phyloP scores from a whole-genome alignment of 2,888 invertebrate genomes.

The Macaria liturata region DNA sequence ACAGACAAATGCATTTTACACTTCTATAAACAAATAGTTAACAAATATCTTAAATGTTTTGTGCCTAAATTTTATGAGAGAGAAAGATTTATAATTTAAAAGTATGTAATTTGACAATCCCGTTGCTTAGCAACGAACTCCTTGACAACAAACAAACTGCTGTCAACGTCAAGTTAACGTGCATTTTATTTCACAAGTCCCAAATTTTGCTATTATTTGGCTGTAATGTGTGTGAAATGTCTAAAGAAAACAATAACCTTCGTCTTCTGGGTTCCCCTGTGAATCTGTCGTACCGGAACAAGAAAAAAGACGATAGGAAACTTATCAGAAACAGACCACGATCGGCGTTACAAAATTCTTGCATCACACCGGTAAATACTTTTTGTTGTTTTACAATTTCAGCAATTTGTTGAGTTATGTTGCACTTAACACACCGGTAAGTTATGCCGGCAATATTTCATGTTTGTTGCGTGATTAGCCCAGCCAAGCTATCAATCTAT shows the following conservation, averaged over 20 bases:
- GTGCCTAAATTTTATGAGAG: no score
- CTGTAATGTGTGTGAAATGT: slow-evolving; percentile 66
- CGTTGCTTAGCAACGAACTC: slow-evolving; percentile 56
- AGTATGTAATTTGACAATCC: neutral
- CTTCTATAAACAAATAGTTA: no score
- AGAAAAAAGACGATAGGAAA: slow-evolving; percentile 71
- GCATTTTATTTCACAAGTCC: slow-evolving; percentile 1
- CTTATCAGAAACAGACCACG: slow-evolving; percentile 67
- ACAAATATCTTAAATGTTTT: no score
- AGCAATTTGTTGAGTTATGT: slow-evolving; percentile 3
- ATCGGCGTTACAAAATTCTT: slow-evolving; percentile 70
- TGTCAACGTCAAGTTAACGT: no score
- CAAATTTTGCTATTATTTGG: slow-evolving; percentile 18
- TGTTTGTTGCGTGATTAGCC: neutral
- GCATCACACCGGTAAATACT: slow-evolving; percentile 56
- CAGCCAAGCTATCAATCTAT: neutral
- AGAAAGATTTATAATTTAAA: neutral
- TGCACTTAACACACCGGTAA: neutral
- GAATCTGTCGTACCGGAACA: slow-evolving; percentile 68
- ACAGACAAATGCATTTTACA: no score
- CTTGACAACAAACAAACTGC: slow-evolving; percentile 49
- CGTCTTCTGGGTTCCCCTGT: slow-evolving; percentile 75
- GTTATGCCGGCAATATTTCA: neutral
- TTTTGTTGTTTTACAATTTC: no score
- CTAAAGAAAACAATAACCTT: slow-evolving; percentile 72